Conservation (phyloP, 2,888 invertebrate genomes). For the Glyphotaelius pellucidus region DNA sequence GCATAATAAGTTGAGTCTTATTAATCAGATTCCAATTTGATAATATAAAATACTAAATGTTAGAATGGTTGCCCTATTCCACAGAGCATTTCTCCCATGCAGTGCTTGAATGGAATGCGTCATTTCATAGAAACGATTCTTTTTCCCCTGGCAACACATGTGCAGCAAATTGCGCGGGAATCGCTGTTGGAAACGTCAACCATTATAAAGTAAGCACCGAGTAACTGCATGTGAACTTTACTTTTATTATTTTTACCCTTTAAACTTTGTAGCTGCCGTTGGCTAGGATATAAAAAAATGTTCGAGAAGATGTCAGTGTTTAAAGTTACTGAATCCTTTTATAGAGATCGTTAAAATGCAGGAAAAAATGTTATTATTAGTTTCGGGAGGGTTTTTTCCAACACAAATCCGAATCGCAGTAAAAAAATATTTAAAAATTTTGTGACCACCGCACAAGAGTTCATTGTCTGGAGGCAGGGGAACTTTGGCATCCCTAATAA, state of each 20-base stretch:
- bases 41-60: background rate
- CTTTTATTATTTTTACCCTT: background rate
- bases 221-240: conserved; percentile 12
- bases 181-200: conserved; percentile 8
- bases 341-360: background rate
- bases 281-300: background rate
- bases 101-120: conserved; percentile 48
- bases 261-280: conserved; percentile 14
- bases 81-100: conserved; percentile 39
- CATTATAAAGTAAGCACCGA: background rate
- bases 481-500: too few species aligned
- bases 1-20: too few species aligned
- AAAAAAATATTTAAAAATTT: too few species aligned
- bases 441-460: too few species aligned
- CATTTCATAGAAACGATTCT: conserved; percentile 47
- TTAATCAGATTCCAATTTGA: too few species aligned
- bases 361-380: background rate
- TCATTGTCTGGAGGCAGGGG: too few species aligned
- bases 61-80: conserved; percentile 25
- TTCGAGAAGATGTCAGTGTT: background rate
- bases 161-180: conserved; percentile 47
- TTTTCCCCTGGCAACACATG: conserved; percentile 45
- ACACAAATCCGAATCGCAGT: too few species aligned
- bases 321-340: background rate
- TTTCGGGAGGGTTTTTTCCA: background rate